phyloP scores from a whole-genome alignment of 2,113 vertebrate genomes.

The Perognathus longimembris region DNA sequence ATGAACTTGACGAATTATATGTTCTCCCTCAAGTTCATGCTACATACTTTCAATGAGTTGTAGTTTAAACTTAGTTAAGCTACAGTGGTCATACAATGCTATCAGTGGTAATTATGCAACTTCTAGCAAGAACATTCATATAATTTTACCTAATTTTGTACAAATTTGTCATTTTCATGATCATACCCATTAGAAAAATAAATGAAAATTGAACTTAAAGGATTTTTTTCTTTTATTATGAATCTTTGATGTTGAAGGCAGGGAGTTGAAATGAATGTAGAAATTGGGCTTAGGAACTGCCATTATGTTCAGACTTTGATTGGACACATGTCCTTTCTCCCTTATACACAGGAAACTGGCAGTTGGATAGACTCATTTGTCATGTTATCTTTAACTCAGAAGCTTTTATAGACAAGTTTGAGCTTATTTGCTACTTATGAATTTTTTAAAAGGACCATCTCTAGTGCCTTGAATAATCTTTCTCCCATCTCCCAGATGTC shows the following conservation, averaged over 20 bases:
- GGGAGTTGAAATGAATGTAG: conserved; percentile 45
- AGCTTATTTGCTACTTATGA: conserved; percentile 13
- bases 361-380: not conserved
- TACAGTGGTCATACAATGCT: not conserved
- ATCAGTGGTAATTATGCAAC: not conserved
- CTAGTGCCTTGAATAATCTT: not conserved
- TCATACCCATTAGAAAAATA: conserved; percentile 19
- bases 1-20: not conserved
- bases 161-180: not conserved
- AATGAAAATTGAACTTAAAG: conserved; percentile 52
- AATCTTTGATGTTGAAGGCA: conserved; percentile 33
- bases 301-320: conserved; percentile 41
- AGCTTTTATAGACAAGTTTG: not conserved
- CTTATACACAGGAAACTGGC: not conserved
- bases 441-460: not conserved
- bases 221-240: not conserved
- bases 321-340: not conserved
- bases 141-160: conserved; percentile 3
- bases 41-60: no score
- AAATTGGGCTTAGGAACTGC: not conserved
- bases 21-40: no score
- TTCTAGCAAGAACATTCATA: not conserved
- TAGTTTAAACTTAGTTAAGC: not conserved
- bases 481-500: not conserved
- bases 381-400: conserved; percentile 1